phyloP scores from a whole-genome alignment of 2,888 invertebrate species.

The Melikaiella ostensackeni region DNA sequence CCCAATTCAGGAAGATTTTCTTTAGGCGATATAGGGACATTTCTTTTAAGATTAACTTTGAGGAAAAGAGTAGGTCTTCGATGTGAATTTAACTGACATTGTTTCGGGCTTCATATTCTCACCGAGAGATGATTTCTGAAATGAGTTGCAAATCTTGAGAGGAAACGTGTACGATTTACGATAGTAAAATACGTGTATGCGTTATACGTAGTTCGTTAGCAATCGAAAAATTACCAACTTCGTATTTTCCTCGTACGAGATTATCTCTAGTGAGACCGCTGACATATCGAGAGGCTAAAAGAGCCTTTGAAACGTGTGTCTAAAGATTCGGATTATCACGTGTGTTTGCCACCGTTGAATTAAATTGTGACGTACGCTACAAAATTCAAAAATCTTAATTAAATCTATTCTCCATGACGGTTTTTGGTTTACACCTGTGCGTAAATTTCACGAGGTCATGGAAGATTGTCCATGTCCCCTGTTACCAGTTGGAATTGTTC shows the following conservation, averaged over 20 bases:
- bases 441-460: conserved; percentile 75
- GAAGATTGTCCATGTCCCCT: conserved; percentile 81
- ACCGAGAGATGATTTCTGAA: not conserved
- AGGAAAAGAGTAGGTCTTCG: not conserved
- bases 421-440: conserved; percentile 59
- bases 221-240: conserved; percentile 44
- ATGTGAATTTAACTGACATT: not conserved
- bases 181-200: conserved; percentile 50
- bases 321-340: conserved; percentile 50
- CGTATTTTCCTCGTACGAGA: conserved; percentile 42
- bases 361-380: conserved; percentile 13
- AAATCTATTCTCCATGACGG: conserved; percentile 38
- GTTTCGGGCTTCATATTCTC: not conserved
- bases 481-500: conserved; percentile 83
- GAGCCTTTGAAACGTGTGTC: conserved; percentile 40
- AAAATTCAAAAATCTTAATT: conserved; percentile 42
- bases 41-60: not conserved
- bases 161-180: conserved; percentile 43
- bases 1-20: not conserved
- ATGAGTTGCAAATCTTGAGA: conserved; percentile 36
- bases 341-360: conserved; percentile 50
- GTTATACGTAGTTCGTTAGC: conserved; percentile 43
- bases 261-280: conserved; percentile 45
- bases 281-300: conserved; percentile 37
- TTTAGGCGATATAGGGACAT: not conserved